A percentile compares a stretch with the other conserved stretches of the same genome.
Evolutionary conservation across 2,113 vertebrate genomes (phyloP).

Genomic region (Psettodes erumei): DNA sequence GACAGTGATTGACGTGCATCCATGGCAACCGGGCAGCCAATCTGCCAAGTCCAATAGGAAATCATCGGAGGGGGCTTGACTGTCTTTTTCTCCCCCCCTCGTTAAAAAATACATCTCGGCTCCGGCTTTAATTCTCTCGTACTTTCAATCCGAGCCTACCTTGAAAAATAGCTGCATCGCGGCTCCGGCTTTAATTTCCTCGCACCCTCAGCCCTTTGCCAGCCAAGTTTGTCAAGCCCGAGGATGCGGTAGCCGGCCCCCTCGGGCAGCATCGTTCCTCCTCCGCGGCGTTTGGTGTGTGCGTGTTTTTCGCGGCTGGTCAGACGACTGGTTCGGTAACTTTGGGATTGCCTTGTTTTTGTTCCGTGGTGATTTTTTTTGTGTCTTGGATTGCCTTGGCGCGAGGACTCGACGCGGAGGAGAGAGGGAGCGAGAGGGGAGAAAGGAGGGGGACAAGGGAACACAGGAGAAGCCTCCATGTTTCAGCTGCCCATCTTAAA

Average conservation of each 20-base stretch:
- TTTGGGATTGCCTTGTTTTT: constrained; percentile 76
- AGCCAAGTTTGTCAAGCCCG: constrained; percentile 73
- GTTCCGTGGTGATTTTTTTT: constrained; percentile 44
- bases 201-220: constrained; percentile 73
- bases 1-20: constrained; percentile 94
- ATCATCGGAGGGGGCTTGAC: constrained; percentile 83
- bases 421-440: constrained; percentile 59
- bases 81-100: constrained; percentile 81
- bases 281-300: constrained; percentile 47
- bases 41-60: constrained; percentile 93
- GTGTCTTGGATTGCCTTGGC: constrained; percentile 56
- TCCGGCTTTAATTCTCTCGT: constrained; percentile 81
- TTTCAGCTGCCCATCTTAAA: constrained; percentile 99
- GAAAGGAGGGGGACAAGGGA: constrained; percentile 73
- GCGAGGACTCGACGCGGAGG: constrained; percentile 59
- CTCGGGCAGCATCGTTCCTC: constrained; percentile 70
- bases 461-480: constrained; percentile 89
- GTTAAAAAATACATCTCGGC: constrained; percentile 83
- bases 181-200: constrained; percentile 74
- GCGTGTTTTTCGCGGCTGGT: constrained; percentile 55
- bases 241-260: constrained; percentile 80
- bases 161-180: constrained; percentile 81
- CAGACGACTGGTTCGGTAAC: constrained; percentile 71
- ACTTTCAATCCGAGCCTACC: constrained; percentile 76
- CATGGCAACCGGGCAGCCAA: constrained; percentile 90